phyloP scores from a whole-genome alignment of 2,888 invertebrate species.

The Cosmia trapezina region DNA sequence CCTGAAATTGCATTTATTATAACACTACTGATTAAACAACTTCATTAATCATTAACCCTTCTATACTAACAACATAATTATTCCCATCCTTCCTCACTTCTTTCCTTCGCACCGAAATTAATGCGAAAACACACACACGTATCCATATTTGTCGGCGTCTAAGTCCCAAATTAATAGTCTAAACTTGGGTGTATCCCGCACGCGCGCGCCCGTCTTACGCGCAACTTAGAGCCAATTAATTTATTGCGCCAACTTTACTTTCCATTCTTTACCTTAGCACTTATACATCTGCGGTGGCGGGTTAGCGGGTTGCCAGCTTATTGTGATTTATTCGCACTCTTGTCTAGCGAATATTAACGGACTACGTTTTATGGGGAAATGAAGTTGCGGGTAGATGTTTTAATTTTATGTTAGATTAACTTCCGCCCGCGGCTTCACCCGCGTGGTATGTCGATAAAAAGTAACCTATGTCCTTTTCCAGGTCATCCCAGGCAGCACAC shows the following conservation, averaged over 20 bases:
- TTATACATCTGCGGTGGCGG: slow-evolving; percentile 77
- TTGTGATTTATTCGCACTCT: slow-evolving; percentile 67
- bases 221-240: slow-evolving; percentile 89
- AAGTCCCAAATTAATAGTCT: slow-evolving; percentile 89
- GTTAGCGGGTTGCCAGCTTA: slow-evolving; percentile 73
- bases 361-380: slow-evolving; percentile 51
- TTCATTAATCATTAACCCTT: neutral
- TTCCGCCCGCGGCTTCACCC: too few species aligned
- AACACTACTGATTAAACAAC: neutral
- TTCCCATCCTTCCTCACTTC: slow-evolving; percentile 23
- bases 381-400: slow-evolving; percentile 27
- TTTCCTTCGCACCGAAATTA: slow-evolving; percentile 55
- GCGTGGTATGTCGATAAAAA: too few species aligned
- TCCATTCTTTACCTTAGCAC: slow-evolving; percentile 88
- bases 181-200: slow-evolving; percentile 86
- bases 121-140: slow-evolving; percentile 71
- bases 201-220: slow-evolving; percentile 77
- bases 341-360: slow-evolving; percentile 59
- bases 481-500: too few species aligned
- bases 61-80: neutral
- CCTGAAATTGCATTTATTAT: neutral
- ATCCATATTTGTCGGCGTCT: slow-evolving; percentile 83
- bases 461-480: too few species aligned
- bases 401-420: slow-evolving; percentile 14
- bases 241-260: slow-evolving; percentile 89